Base-by-base conservation (phyloP, 2,113 vertebrate species). In the Glareola pratincola region DNA sequence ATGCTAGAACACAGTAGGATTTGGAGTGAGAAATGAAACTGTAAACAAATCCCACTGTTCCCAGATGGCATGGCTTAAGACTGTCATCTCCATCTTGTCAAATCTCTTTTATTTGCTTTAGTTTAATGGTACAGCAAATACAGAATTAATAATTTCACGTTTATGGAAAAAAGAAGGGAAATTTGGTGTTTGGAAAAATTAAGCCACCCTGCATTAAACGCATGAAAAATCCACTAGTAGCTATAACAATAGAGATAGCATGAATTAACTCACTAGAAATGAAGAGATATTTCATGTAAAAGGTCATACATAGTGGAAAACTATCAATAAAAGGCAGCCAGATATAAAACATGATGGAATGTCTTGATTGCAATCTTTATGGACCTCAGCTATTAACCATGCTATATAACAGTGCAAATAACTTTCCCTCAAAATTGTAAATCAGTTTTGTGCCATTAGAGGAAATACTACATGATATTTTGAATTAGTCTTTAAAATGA, bases 21-120 rank as follows among this genome's bases (percentile, higher is more conserved):
- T 85, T 92, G 92, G 93, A 96, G 45, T 73, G 76, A 89, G 80
- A 92, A 89, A 75, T 41, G 66, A 89, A 94, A 62, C n/a, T 85
- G 69, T 50, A 91, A 96, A 92, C 51, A 96, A 94, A 91, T 74
- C 97, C 95, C 87, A 94, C 92, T 95, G 92, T 92, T 97, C 91
- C 87, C 95, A 97, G 91, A 95, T 94, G 94, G 96, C 66, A 60
- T 76, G 84, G 67, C 74, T 94, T 77, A 73, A 67, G 89, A 97
- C 19, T 92, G 74, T 73, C 57, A 83, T 83, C 81, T 93, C 78
- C 80, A 71, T 54, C 84, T 88, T 90, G 96, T 95, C 92, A 96
- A 73, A 74, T 67, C 37, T 63, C 17, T 88, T 95, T 94, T 92
- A 88, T 77, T 94, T 92, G 53, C 41, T 91, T 81, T 6, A 81